Evolutionary conservation across 1,140 invertebrate species (phyloP), one percentile per base, ranked within the genome.

Genomic region (Drosophila pandora): DNA sequence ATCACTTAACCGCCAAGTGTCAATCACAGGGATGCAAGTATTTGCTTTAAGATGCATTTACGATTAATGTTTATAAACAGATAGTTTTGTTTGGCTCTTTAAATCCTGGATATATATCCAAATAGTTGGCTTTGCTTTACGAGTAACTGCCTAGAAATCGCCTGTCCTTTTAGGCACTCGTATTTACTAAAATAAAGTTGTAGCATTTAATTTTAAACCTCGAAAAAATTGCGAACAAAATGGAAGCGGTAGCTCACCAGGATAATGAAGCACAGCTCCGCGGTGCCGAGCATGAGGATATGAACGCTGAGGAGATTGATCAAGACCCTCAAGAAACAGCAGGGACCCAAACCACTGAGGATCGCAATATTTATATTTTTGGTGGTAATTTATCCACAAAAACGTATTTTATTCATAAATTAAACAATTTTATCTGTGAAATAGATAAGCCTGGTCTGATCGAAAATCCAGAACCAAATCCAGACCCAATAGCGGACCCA

Each of bases 1-100:
- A 77, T 81, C 50, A 77, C 28, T 8, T 12, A 9, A 43, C 22
- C 45, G 17, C 3, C 21, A 23, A 41, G 39, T 17, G 34, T 50
- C 50, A 65, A 49, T 28, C 47, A 49, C 23, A n/a, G 47, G n/a
- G 10, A n/a, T 3, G 12, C 23, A 2, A 49, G 47, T 43, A 9
- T 37, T 37, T 37, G 34, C 34, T 37, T 37, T 37, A 37, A 34
- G 32, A 34, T 34, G 10, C 9, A 34, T 34, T 34, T 10, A 10
- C 10, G 10, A 37, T 37, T 28, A 6, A 6, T 28, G 4, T 28
- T 5, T 6, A 28, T 4, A 28, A 28, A 28, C 6, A 28, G 25
- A 7, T 28, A 28, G 0, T 17, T 17, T 17, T 17, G 0, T 17
- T 17, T 17, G 30, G 8, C 30, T 32, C 30, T 32, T 32, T 32